These are phyloP conservation scores for Hippoglossus stenolepis DNA, from an alignment of 2,113 vertebrate species.

Conservation along the genomic window DNA sequence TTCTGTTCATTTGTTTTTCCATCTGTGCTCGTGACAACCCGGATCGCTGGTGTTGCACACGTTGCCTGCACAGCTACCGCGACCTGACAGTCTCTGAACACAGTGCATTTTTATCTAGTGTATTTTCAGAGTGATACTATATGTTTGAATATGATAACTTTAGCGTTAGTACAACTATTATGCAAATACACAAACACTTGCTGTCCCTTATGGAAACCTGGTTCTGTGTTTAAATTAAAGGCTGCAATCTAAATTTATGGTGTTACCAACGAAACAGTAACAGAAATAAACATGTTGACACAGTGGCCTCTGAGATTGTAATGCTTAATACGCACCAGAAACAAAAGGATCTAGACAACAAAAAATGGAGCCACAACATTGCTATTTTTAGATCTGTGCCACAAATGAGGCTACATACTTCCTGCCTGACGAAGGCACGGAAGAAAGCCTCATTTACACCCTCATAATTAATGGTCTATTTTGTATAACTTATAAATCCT, in stretches of 20 bases:
- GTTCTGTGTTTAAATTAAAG: neutral
- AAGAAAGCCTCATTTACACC: neutral
- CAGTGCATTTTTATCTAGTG: constrained; percentile 8
- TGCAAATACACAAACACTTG: neutral
- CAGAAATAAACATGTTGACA: too few relatives aligned
- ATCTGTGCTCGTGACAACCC: constrained; percentile 52
- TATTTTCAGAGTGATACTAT: neutral
- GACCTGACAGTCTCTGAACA: constrained; percentile 15
- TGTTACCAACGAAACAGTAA: neutral
- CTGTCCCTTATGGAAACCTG: neutral
- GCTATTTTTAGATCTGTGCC: neutral
- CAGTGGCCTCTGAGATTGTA: neutral
- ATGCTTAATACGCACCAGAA: neutral
- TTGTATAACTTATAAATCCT: neutral
- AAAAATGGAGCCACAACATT: neutral
- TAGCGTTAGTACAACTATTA: neutral
- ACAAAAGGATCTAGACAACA: neutral
- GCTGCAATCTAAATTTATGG: neutral
- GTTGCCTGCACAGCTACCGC: constrained; percentile 3
- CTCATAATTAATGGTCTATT: neutral
- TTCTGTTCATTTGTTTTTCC: constrained; percentile 63
- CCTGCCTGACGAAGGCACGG: neutral
- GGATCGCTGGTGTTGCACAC: constrained; percentile 25
- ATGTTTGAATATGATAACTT: neutral
- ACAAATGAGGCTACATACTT: neutral